Percentiles rank a stretch among this genome's conserved stretches.
Evolutionary conservation across 2,888 invertebrate species (phyloP).

Genomic region (Malthinus seriepunctatus): DNA sequence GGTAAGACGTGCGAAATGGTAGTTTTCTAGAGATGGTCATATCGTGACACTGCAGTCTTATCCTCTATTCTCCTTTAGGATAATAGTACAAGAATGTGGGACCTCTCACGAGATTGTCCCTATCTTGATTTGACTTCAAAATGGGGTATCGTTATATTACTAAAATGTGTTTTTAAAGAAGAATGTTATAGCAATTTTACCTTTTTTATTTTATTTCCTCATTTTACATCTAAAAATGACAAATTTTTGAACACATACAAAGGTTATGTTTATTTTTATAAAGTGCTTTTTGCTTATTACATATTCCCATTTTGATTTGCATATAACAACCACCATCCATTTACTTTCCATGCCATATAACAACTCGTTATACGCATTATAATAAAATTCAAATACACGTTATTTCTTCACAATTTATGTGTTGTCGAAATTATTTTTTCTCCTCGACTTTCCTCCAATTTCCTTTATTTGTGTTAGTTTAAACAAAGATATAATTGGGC

Average conservation of each 20-base stretch:
- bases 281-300: conserved; percentile 3
- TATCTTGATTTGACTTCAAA: conserved; percentile 24
- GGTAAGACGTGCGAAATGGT: conserved; percentile 45
- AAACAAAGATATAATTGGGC: conserved; percentile 15
- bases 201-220: no score
- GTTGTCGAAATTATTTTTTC: conserved; percentile 4
- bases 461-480: conserved; percentile 13
- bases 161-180: conserved; percentile 11
- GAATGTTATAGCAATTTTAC: no score
- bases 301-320: conserved; percentile 9
- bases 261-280: not conserved
- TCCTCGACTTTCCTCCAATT: conserved; percentile 17
- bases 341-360: conserved; percentile 10
- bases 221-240: not conserved
- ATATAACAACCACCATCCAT: conserved; percentile 10
- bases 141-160: conserved; percentile 17
- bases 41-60: conserved; percentile 38
- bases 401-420: conserved; percentile 10
- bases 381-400: conserved; percentile 14
- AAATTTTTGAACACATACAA: not conserved
- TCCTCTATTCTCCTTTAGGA: conserved; percentile 36
- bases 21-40: conserved; percentile 39
- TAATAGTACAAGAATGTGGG: conserved; percentile 30
- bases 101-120: conserved; percentile 28
- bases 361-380: conserved; percentile 13